Conservation (phyloP, 1,140 invertebrate species). For the Oryctes rhinoceros region DNA sequence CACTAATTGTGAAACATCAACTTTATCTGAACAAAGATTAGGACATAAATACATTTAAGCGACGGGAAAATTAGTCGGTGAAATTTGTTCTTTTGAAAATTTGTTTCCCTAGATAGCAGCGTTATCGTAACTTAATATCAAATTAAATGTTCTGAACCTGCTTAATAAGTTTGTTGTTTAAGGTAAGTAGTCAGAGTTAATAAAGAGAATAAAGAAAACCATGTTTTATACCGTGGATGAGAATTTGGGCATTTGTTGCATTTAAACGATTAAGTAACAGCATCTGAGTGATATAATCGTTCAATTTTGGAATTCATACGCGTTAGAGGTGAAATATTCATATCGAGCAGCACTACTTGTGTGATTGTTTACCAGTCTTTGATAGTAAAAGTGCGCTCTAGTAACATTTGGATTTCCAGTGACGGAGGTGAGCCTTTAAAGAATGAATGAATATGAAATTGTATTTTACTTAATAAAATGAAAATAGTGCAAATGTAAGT, state of each 20-base stretch:
- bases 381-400: too few species aligned
- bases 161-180: not conserved
- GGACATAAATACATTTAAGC: not conserved
- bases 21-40: not conserved
- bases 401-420: too few species aligned
- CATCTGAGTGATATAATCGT: too few species aligned
- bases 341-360: too few species aligned
- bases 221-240: not conserved
- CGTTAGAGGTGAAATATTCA: too few species aligned
- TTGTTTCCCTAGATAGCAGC: not conserved
- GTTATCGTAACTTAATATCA: not conserved
- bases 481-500: too few species aligned
- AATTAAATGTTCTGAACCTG: not conserved
- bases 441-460: too few species aligned
- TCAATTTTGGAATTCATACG: too few species aligned
- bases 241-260: not conserved
- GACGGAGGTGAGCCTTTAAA: too few species aligned
- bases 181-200: not conserved
- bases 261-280: too few species aligned
- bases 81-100: constrained; percentile 4
- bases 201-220: not conserved
- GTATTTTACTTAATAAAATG: too few species aligned
- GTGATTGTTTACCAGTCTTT: too few species aligned
- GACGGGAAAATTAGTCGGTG: not conserved
- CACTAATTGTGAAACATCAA: not conserved